Evolutionary conservation across 2,797 vertebrate genomes (phyloP).

Genomic region (Falco rusticolus): DNA sequence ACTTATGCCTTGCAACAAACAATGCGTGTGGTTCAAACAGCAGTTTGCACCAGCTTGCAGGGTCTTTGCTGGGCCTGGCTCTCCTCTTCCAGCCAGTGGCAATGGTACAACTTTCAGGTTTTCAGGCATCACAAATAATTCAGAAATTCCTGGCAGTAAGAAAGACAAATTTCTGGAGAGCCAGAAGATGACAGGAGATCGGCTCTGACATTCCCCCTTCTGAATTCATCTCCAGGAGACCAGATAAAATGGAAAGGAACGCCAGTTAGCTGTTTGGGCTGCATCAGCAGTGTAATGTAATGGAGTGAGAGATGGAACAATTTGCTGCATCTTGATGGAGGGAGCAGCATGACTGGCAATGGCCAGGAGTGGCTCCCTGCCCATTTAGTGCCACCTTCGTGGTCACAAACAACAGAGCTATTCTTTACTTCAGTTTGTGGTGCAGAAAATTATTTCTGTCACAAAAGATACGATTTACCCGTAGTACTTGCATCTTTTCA

Average conservation of each 20-base stretch:
- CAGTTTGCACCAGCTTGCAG: not conserved
- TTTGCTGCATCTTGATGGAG: not conserved
- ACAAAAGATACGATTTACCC: not conserved
- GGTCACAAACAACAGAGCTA: not conserved
- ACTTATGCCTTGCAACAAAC: conserved; percentile 6
- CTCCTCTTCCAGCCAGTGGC: not conserved
- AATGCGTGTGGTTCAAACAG: not conserved
- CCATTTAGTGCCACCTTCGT: not conserved
- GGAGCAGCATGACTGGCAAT: not conserved
- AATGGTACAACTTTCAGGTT: not conserved
- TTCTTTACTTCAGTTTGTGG: not conserved
- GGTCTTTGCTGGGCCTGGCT: not conserved
- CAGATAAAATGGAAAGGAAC: not conserved
- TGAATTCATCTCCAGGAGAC: not conserved
- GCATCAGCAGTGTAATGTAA: too few relatives aligned
- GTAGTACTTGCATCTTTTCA: not conserved
- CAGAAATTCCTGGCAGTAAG: not conserved
- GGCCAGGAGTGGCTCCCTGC: not conserved
- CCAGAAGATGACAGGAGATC: not conserved
- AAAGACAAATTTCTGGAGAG: not conserved
- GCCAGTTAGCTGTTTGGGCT: not conserved
- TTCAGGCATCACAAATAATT: not conserved
- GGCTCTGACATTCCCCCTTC: not conserved
- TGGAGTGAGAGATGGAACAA: not conserved
- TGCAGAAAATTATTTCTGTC: not conserved